These are phyloP conservation scores for Phanerotoma sp. DNA, from an alignment of 2,888 invertebrate genomes.

Conservation along the genomic window DNA sequence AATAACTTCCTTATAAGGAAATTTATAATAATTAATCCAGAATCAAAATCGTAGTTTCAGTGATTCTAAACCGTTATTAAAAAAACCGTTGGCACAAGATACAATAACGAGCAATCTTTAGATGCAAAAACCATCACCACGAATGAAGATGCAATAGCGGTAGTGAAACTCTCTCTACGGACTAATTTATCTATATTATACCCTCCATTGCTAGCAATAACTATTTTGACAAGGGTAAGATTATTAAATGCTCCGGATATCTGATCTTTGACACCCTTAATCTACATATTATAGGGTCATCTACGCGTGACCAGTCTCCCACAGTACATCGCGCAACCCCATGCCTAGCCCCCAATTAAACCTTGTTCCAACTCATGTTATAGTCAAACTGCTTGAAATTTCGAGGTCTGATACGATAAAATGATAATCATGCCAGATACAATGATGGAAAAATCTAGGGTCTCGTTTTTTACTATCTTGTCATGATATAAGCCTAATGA, in stretches of 20 bases:
- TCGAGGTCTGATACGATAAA: neutral
- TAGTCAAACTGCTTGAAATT: neutral
- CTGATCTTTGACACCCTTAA: constrained; percentile 56
- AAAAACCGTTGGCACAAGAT: constrained; percentile 8
- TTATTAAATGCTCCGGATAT: constrained; percentile 57
- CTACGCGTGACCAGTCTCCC: constrained; percentile 46
- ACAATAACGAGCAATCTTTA: constrained; percentile 30
- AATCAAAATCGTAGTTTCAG: too few species aligned
- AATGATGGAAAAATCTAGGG: constrained; percentile 24
- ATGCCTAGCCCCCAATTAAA: neutral
- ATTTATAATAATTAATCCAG: too few species aligned
- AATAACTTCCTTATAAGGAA: too few species aligned
- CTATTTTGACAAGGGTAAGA: constrained; percentile 58
- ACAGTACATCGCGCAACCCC: neutral
- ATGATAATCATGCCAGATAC: too few species aligned
- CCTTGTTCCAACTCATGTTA: neutral
- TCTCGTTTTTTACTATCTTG: constrained; percentile 43
- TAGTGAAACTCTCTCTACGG: constrained; percentile 40
- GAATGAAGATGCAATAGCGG: constrained; percentile 19
- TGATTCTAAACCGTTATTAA: too few species aligned
- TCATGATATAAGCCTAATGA: constrained; percentile 56
- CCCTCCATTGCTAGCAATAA: constrained; percentile 54
- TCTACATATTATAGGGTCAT: constrained; percentile 56
- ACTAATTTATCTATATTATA: constrained; percentile 57
- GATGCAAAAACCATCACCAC: too few species aligned